These are phyloP conservation scores for Chionis minor DNA, from an alignment of 2,113 vertebrate genomes.

Conservation along the genomic window DNA sequence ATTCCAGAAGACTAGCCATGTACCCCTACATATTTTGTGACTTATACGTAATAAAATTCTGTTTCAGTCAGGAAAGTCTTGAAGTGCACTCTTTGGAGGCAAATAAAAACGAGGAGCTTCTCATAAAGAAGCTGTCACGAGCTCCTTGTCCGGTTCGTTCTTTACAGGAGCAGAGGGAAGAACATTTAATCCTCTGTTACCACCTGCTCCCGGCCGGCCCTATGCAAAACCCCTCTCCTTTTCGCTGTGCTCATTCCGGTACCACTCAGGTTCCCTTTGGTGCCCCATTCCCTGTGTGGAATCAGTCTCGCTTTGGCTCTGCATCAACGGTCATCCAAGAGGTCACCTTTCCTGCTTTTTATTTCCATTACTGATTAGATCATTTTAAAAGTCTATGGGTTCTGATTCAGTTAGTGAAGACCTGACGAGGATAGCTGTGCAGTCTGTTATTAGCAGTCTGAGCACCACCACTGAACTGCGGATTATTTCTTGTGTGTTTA, in stretches of 20 bases:
- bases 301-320: background rate
- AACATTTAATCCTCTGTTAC: too few relatives aligned
- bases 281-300: background rate
- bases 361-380: background rate
- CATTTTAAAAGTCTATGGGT: background rate
- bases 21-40: background rate
- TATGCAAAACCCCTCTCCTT: background rate
- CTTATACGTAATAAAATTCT: background rate
- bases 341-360: background rate
- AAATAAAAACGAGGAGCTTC: background rate
- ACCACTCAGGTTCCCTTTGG: background rate
- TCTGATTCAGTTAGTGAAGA: background rate
- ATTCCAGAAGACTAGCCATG: background rate
- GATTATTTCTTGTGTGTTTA: background rate
- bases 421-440: background rate
- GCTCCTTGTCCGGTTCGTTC: background rate
- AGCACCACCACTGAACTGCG: background rate
- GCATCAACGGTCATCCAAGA: background rate
- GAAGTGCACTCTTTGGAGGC: background rate
- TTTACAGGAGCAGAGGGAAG: background rate
- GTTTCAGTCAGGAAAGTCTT: background rate
- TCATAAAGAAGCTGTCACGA: background rate
- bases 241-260: background rate
- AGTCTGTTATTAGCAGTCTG: too few relatives aligned
- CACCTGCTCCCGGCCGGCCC: too few relatives aligned